A percentile compares a stretch with the other conserved stretches of the same genome.
Evolutionary conservation across 2,113 vertebrate species (phyloP).

Genomic region (Oncorhynchus gorbuscha): DNA sequence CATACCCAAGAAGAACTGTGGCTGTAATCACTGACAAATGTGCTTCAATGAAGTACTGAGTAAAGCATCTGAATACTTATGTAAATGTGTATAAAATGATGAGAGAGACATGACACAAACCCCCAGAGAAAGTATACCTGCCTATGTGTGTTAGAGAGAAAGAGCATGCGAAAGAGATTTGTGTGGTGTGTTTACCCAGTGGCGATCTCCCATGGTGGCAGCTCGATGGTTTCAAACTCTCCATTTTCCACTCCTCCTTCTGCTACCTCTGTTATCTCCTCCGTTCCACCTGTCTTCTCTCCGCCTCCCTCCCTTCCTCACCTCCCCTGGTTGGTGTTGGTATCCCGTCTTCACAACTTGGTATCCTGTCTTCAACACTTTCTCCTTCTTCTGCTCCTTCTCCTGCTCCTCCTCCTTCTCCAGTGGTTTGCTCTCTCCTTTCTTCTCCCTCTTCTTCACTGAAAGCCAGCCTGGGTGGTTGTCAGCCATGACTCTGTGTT

Average conservation of each 20-base stretch:
- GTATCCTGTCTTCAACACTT: background rate
- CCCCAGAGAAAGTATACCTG: background rate
- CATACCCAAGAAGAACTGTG: too few relatives aligned
- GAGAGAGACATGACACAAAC: too few relatives aligned
- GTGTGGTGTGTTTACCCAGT: slow-evolving; percentile 78
- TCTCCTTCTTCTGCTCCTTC: slow-evolving; percentile 26
- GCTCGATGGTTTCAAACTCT: slow-evolving; percentile 76
- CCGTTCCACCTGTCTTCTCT: background rate
- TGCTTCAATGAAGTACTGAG: too few relatives aligned
- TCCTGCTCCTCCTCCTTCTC: background rate
- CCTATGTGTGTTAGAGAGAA: background rate
- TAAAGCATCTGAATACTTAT: too few relatives aligned
- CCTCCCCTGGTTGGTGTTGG: slow-evolving; percentile 56
- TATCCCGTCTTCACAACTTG: slow-evolving; percentile 43
- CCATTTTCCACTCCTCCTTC: slow-evolving; percentile 49
- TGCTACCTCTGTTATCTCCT: background rate
- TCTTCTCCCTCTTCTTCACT: slow-evolving; percentile 60
- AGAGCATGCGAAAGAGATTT: background rate
- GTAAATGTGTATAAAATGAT: too few relatives aligned
- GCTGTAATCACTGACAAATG: too few relatives aligned
- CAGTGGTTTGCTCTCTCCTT: slow-evolving; percentile 48
- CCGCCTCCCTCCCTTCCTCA: background rate
- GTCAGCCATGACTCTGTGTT: slow-evolving; percentile 62
- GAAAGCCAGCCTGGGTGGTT: slow-evolving; percentile 46
- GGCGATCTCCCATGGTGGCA: slow-evolving; percentile 92